Evolutionary conservation across 2,797 vertebrate genomes (phyloP).

Genomic region (Lates japonicus): DNA sequence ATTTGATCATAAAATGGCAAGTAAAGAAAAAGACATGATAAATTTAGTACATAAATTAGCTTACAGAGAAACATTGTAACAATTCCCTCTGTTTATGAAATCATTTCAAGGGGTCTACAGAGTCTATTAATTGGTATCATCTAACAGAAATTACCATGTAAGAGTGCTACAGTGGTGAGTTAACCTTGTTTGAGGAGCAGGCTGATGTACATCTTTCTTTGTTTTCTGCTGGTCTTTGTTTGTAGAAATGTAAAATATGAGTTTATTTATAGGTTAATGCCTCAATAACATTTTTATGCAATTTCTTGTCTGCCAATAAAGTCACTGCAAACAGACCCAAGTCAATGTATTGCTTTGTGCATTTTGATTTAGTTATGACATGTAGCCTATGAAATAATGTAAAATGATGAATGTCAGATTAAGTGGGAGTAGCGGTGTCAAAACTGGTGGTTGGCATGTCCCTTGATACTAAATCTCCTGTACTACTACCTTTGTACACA

Average conservation of each 20-base stretch:
- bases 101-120: constrained; percentile 90
- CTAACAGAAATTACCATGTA: constrained; percentile 90
- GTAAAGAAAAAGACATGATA: not conserved
- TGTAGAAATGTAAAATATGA: constrained; percentile 7
- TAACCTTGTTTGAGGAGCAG: constrained; percentile 58
- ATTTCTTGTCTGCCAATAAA: constrained; percentile 38
- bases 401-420: not conserved
- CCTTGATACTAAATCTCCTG: not conserved
- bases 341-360: not conserved
- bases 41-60: not conserved
- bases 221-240: not conserved
- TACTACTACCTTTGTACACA: not conserved
- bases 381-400: not conserved
- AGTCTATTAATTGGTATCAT: constrained; percentile 91
- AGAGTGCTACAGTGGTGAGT: constrained; percentile 91
- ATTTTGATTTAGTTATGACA: not conserved
- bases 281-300: constrained; percentile 4
- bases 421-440: not conserved
- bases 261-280: not conserved
- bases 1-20: not conserved
- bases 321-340: not conserved
- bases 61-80: not conserved
- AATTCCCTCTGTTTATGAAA: not conserved
- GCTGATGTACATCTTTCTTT: not conserved
- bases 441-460: not conserved